Conservation (phyloP, 92 coral and sea anemone genomes). For the Blastomussa wellsi region DNA sequence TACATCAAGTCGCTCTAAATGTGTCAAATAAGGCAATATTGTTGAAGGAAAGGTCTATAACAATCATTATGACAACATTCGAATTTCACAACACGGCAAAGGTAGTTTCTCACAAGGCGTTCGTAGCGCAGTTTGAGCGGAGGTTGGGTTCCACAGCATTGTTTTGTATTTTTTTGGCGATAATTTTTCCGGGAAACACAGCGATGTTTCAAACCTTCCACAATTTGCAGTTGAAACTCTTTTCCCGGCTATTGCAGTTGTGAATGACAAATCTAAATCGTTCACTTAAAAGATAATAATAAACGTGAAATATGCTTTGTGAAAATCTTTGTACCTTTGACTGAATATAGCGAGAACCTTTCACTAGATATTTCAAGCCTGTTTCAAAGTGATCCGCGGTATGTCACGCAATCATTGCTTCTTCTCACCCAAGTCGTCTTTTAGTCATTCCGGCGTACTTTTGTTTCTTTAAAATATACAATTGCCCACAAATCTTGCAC, state of each 20-base stretch:
- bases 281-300: neutral
- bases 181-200: neutral
- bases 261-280: neutral
- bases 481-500: neutral
- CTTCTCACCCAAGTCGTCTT: neutral
- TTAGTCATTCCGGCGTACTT: neutral
- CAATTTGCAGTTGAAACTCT: neutral
- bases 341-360: neutral
- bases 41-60: neutral
- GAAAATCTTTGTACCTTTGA: neutral
- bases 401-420: slow-evolving; percentile 22
- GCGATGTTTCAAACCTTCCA: neutral
- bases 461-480: neutral
- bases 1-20: neutral
- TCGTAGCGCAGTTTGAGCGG: slow-evolving; percentile 18
- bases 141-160: slow-evolving; percentile 28
- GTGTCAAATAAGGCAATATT: neutral
- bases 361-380: neutral
- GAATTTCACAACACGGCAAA: neutral
- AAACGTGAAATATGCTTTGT: neutral
- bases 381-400: neutral
- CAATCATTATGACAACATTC: neutral
- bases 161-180: no score
- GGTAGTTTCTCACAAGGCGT: slow-evolving; percentile 24
- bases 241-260: no score